Percentiles rank a stretch among this genome's conserved stretches.
Evolutionary conservation across 1,140 invertebrate genomes (phyloP).

Genomic region (Glomeris maerens): DNA sequence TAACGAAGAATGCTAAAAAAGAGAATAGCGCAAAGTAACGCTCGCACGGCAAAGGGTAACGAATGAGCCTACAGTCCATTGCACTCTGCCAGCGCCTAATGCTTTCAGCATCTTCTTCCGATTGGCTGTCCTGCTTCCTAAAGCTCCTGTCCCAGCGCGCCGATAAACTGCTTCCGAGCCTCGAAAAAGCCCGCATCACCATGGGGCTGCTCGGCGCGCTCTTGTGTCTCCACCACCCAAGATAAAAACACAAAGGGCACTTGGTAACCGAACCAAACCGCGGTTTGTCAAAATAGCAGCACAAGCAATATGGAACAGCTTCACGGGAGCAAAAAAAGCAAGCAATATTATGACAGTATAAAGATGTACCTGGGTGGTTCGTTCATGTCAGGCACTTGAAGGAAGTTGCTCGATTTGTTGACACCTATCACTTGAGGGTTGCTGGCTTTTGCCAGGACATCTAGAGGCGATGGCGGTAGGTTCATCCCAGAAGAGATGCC

Average conservation of each 20-base stretch:
- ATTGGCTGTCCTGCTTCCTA: constrained; percentile 52
- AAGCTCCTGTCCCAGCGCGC: constrained; percentile 77
- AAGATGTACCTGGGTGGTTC: constrained; percentile 38
- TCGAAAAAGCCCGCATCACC: constrained; percentile 78
- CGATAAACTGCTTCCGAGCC: constrained; percentile 64
- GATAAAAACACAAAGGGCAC: constrained; percentile 4
- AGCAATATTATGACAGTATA: constrained; percentile 2
- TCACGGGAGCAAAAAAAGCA: too few species aligned
- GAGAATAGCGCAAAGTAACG: too few species aligned
- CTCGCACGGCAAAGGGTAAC: too few species aligned
- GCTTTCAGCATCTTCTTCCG: constrained; percentile 16
- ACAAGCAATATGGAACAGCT: too few species aligned
- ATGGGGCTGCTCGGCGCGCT: constrained; percentile 87
- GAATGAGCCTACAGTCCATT: constrained; percentile 19
- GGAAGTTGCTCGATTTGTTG: constrained; percentile 72
- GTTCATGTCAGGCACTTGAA: constrained; percentile 59
- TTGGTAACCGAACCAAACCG: too few species aligned
- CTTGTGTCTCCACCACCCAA: constrained; percentile 54
- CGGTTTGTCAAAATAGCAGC: too few species aligned
- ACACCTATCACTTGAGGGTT: constrained; percentile 45
- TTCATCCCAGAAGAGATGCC: constrained; percentile 85
- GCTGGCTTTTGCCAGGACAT: constrained; percentile 50
- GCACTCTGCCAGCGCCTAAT: constrained; percentile 19
- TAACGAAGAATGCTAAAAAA: too few species aligned
- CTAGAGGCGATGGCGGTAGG: constrained; percentile 80